A percentile compares a stretch with the other conserved stretches of the same genome.
phyloP scores from a whole-genome alignment of 2,797 vertebrate species.

The Anguilla obscura region DNA sequence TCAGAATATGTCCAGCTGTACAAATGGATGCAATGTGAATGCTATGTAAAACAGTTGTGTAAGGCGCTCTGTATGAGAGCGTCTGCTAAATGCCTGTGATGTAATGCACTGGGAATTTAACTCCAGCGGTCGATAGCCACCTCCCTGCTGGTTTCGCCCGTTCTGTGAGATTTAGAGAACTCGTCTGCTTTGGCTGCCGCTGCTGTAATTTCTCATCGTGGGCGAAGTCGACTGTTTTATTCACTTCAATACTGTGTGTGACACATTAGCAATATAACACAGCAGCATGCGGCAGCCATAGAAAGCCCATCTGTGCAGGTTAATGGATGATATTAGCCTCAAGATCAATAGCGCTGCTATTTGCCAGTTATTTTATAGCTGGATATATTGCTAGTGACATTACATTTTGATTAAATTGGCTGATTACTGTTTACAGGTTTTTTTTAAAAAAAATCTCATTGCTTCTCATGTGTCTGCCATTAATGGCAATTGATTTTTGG shows the following conservation, averaged over 20 bases:
- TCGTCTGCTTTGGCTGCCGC: too few species aligned
- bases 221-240: background rate
- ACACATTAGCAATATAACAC: constrained; percentile 38
- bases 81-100: too few species aligned
- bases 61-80: too few species aligned
- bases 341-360: constrained; percentile 42
- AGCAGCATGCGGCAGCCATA: background rate
- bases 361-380: background rate
- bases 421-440: background rate
- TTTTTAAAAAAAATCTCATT: too few species aligned
- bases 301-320: constrained; percentile 33
- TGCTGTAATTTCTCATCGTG: background rate
- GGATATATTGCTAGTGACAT: background rate
- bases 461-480: background rate
- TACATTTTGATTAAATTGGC: background rate
- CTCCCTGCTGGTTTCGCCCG: background rate
- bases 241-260: constrained; percentile 31
- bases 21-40: too few species aligned
- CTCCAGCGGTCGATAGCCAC: background rate
- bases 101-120: background rate
- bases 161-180: background rate
- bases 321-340: constrained; percentile 47
- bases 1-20: too few species aligned
- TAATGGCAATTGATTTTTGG: background rate
- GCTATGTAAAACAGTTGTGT: too few species aligned